Percentiles rank a stretch among this genome's conserved stretches.
Conservation (phyloP, 2,113 vertebrate genomes). For the Rhodinocichla rosea region DNA sequence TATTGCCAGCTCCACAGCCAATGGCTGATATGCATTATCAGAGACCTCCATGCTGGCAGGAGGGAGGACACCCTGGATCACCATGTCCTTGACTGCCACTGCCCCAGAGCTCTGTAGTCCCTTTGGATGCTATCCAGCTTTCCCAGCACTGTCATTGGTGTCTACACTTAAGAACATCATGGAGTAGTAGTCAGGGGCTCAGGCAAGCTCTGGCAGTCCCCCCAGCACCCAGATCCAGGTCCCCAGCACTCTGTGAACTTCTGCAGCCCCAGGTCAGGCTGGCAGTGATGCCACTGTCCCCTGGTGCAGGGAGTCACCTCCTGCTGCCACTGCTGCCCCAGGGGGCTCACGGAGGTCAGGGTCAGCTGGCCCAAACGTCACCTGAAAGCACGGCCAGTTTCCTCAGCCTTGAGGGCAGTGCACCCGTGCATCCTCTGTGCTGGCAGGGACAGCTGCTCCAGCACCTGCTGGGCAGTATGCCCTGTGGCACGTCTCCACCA, state of each 20-base stretch:
- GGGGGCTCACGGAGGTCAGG: neutral
- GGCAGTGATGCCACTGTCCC: neutral
- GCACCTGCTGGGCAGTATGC: neutral
- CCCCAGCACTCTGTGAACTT: neutral
- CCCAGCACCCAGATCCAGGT: too few species aligned
- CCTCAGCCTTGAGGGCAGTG: neutral
- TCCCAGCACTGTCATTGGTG: neutral
- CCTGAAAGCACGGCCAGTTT: neutral
- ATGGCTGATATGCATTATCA: neutral
- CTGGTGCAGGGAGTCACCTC: neutral
- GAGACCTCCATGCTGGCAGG: neutral
- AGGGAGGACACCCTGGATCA: neutral
- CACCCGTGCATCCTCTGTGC: neutral
- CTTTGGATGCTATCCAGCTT: neutral
- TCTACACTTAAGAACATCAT: neutral
- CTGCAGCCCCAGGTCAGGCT: neutral
- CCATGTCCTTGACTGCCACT: too few species aligned
- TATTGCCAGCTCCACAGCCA: neutral
- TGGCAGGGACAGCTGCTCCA: neutral
- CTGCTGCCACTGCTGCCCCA: neutral
- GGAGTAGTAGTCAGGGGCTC: neutral
- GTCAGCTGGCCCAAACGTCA: neutral
- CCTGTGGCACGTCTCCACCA: accelerated
- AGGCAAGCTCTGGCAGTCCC: neutral
- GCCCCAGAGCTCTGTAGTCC: neutral